These are phyloP conservation scores for Notarius lentiginosus DNA, from an alignment of 2,113 vertebrate genomes.

Conservation along the genomic window DNA sequence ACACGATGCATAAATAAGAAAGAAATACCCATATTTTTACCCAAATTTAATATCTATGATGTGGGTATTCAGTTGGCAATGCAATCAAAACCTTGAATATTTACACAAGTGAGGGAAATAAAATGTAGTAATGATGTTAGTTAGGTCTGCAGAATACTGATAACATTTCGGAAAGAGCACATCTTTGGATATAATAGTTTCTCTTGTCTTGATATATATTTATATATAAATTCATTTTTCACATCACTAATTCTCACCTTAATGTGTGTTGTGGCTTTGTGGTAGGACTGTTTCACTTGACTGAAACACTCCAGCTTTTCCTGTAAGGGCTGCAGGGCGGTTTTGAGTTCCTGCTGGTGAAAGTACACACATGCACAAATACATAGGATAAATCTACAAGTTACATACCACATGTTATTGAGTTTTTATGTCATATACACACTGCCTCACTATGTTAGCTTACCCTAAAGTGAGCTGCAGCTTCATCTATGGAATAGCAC, in stretches of 20 bases:
- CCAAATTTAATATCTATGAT: background rate
- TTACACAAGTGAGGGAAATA: background rate
- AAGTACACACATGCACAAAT: background rate
- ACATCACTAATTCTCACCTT: constrained; percentile 17
- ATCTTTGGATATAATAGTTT: no score
- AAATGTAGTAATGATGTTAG: no score
- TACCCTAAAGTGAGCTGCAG: constrained; percentile 23
- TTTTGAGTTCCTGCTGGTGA: constrained; percentile 15
- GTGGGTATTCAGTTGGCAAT: background rate
- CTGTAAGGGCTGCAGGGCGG: constrained; percentile 12
- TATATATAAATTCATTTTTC: background rate
- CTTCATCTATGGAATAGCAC: constrained; percentile 34
- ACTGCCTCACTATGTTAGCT: background rate
- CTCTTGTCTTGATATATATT: no score
- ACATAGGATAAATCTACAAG: background rate
- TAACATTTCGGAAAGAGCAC: no score
- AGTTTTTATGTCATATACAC: background rate
- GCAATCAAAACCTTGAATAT: background rate
- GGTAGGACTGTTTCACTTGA: background rate
- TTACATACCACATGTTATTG: background rate
- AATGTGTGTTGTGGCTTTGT: constrained; percentile 12
- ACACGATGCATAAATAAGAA: background rate
- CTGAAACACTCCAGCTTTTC: background rate
- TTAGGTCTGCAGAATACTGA: no score
- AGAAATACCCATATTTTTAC: no score